Evolutionary conservation across 2,888 invertebrate genomes (phyloP).

Genomic region (Meandrusa payeni): DNA sequence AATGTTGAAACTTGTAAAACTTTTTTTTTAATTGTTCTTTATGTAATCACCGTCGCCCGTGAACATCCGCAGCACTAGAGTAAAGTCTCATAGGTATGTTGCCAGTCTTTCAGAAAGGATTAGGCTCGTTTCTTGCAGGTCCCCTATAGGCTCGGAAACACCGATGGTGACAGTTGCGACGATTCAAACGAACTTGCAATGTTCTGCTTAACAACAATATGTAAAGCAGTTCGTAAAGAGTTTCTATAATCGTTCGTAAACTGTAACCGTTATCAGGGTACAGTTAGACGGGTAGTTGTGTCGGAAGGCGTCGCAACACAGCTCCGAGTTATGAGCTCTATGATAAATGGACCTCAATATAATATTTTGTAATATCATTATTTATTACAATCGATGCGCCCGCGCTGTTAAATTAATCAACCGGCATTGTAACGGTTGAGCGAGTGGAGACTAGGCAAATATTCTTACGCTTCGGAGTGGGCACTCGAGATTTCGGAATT

Average conservation of each 20-base stretch:
- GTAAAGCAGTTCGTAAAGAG: too few species aligned
- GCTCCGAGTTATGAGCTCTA: neutral
- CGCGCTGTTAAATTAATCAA: constrained; percentile 16
- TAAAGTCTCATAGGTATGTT: too few species aligned
- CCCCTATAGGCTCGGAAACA: too few species aligned
- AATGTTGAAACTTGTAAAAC: too few species aligned
- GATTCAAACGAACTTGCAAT: too few species aligned
- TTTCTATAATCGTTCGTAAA: neutral
- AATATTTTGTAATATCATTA: constrained; percentile 19
- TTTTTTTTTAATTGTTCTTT: too few species aligned
- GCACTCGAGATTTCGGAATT: constrained; percentile 1
- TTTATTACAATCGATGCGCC: constrained; percentile 18
- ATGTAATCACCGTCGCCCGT: too few species aligned
- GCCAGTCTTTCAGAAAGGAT: too few species aligned
- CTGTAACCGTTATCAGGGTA: constrained; percentile 5
- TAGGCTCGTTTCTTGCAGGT: too few species aligned
- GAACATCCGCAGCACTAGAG: too few species aligned
- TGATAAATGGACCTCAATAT: constrained; percentile 11
- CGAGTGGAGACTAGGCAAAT: constrained; percentile 3
- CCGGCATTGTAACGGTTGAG: neutral
- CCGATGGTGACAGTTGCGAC: too few species aligned
- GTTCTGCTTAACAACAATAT: too few species aligned
- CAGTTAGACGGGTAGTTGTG: constrained; percentile 17
- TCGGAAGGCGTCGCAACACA: constrained; percentile 19
- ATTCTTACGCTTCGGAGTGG: neutral